These are phyloP conservation scores for Mallotus villosus DNA, from an alignment of 2,797 vertebrate species.

Conservation along the genomic window DNA sequence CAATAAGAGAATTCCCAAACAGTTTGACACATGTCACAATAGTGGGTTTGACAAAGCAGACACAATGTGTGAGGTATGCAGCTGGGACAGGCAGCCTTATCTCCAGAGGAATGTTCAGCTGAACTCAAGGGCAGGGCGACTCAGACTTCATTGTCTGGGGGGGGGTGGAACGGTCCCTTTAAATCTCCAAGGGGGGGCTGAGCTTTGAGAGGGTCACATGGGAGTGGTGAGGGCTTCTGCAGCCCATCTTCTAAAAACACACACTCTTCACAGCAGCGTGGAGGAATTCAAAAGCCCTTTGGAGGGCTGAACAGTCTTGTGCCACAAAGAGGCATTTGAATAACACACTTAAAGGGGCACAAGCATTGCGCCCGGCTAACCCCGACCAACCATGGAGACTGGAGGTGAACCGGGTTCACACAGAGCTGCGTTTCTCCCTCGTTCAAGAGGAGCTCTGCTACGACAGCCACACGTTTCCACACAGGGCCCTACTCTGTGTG, in stretches of 20 bases:
- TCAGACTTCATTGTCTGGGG: constrained; percentile 40
- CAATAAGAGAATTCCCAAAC: background rate
- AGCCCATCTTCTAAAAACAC: constrained; percentile 75
- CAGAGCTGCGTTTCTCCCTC: constrained; percentile 29
- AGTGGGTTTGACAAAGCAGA: constrained; percentile 19
- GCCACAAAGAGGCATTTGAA: constrained; percentile 74
- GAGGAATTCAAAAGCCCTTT: constrained; percentile 76
- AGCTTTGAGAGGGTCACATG: constrained; percentile 57
- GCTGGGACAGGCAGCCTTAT: constrained; percentile 30
- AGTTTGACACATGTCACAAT: constrained; percentile 11
- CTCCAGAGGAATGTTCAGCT: constrained; percentile 38
- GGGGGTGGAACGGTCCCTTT: constrained; percentile 65
- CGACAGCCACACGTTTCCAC: constrained; percentile 2
- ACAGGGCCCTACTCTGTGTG: background rate
- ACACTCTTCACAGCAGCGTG: constrained; percentile 70
- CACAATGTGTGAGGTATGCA: constrained; percentile 26
- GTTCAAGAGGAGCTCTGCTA: constrained; percentile 26
- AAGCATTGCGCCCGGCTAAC: constrained; percentile 54
- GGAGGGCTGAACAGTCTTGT: constrained; percentile 66
- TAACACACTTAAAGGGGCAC: constrained; percentile 71
- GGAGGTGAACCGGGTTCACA: constrained; percentile 57
- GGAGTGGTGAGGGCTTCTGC: constrained; percentile 63
- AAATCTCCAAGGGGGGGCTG: constrained; percentile 56
- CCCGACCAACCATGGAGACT: constrained; percentile 58
- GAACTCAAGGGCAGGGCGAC: constrained; percentile 43